Evolutionary conservation across 2,797 vertebrate genomes (phyloP).

Genomic region (Xenopus petersii): DNA sequence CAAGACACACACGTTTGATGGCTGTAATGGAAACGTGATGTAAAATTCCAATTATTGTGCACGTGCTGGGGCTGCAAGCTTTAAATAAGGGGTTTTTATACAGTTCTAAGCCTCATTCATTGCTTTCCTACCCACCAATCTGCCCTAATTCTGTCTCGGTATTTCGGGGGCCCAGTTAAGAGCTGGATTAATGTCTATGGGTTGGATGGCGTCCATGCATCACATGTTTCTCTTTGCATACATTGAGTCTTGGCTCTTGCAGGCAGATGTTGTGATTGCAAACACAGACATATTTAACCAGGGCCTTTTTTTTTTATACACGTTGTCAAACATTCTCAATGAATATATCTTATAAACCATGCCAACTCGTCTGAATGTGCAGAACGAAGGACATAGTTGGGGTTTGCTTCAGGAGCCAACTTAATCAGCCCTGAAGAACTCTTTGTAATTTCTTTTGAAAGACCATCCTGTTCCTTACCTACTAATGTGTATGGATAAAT

Average conservation of each 20-base stretch:
- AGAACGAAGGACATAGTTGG: conserved; percentile 34
- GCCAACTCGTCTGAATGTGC: conserved; percentile 23
- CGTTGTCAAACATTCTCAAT: neutral
- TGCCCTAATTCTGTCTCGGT: neutral
- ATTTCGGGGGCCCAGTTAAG: conserved; percentile 9
- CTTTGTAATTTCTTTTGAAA: conserved; percentile 30
- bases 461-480: conserved; percentile 27
- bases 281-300: conserved; percentile 12
- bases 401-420: conserved; percentile 29
- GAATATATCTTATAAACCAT: conserved; percentile 24
- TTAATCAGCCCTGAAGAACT: conserved; percentile 15
- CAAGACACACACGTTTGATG: no score
- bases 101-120: neutral
- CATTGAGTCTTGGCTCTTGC: conserved; percentile 3
- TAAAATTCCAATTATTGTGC: no score
- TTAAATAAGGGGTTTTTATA: neutral
- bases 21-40: no score
- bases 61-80: no score
- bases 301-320: neutral
- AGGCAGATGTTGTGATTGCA: neutral
- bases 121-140: neutral
- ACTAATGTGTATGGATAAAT: neutral
- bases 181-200: conserved; percentile 16
- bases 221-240: conserved; percentile 32
- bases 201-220: conserved; percentile 15